Evolutionary conservation across 2,797 vertebrate species (phyloP).

Genomic region (Dryobates pubescens): DNA sequence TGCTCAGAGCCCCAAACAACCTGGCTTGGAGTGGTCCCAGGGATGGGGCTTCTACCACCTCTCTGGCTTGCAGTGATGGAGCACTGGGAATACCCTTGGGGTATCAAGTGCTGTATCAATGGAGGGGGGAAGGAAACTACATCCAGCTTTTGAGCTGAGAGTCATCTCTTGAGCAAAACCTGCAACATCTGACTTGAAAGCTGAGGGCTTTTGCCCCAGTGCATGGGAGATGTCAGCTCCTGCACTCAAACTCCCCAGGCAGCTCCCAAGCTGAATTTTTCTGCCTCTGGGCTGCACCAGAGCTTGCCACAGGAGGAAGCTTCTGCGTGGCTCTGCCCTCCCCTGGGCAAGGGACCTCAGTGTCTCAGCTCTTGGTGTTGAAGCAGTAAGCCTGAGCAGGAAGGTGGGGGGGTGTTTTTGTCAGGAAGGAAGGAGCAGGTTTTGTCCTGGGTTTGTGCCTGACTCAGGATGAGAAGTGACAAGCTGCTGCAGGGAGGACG

Average conservation of each 20-base stretch:
- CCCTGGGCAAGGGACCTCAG: fast-evolving
- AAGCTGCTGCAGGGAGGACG: background rate
- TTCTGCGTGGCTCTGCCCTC: background rate
- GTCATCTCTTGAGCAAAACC: background rate
- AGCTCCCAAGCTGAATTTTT: background rate
- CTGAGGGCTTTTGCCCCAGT: background rate
- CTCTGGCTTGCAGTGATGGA: too few species aligned
- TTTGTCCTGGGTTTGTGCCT: background rate
- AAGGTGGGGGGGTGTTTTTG: background rate
- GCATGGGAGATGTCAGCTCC: background rate
- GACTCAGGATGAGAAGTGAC: background rate
- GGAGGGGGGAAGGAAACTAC: too few species aligned
- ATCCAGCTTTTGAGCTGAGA: background rate
- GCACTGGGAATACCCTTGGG: too few species aligned
- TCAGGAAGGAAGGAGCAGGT: background rate
- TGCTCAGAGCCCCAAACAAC: too few species aligned
- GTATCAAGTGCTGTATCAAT: background rate
- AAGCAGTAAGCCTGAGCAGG: background rate
- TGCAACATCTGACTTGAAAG: background rate
- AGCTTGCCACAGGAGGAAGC: background rate
- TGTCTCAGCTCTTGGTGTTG: background rate
- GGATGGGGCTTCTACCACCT: too few species aligned
- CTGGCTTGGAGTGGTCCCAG: too few species aligned
- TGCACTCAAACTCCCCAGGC: background rate
- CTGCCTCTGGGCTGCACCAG: background rate